These are phyloP conservation scores for Uria lomvia DNA, from an alignment of 2,113 vertebrate genomes.

Conservation along the genomic window DNA sequence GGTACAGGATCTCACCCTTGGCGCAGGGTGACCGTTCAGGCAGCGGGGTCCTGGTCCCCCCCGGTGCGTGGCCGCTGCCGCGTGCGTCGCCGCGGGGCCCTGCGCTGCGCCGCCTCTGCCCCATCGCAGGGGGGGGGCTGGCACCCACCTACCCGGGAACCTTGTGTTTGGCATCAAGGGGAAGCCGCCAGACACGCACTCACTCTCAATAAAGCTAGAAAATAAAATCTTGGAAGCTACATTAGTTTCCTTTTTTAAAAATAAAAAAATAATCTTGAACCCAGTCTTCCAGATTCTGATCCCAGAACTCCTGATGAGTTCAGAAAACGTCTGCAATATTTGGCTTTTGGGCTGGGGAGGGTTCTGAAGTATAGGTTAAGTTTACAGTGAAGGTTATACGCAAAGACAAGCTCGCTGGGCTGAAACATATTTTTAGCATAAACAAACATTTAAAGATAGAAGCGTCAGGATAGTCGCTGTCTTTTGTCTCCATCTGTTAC, in stretches of 20 bases:
- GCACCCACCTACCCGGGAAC: background rate
- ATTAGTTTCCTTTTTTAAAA: background rate
- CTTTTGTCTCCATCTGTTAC: conserved; percentile 62
- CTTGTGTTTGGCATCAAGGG: background rate
- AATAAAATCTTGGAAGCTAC: background rate
- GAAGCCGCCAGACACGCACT: background rate
- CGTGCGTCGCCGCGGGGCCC: background rate
- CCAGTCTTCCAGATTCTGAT: background rate
- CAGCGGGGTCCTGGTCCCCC: background rate
- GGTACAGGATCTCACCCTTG: background rate
- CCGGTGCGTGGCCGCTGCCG: background rate
- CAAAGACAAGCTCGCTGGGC: background rate
- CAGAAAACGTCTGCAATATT: background rate
- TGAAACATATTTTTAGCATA: conserved; percentile 61
- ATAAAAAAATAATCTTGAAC: background rate
- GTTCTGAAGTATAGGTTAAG: background rate
- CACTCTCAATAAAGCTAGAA: background rate
- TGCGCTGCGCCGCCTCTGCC: background rate
- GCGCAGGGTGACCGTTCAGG: background rate
- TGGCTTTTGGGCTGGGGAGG: background rate
- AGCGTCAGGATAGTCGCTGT: background rate
- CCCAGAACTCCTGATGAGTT: background rate
- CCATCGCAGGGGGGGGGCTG: background rate
- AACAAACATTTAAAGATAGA: conserved; percentile 67
- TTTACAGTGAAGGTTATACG: background rate